Evolutionary conservation across 2,888 invertebrate genomes (phyloP).

Genomic region (Thymelicus acteon): DNA sequence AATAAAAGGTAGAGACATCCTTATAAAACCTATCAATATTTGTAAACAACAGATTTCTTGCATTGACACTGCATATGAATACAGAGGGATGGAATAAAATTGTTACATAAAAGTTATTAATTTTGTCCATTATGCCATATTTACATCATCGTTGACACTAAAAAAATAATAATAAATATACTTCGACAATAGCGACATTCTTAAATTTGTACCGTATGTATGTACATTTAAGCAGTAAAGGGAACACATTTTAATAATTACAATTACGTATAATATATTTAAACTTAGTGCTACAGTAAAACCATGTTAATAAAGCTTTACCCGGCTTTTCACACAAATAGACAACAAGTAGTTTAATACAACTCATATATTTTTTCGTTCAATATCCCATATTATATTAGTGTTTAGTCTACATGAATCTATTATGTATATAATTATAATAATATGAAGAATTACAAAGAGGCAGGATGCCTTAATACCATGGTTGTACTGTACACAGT

Average conservation of each 20-base stretch:
- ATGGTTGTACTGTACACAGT: background rate
- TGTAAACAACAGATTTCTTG: slow-evolving; percentile 25
- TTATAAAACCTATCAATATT: background rate
- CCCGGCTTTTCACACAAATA: too few relatives aligned
- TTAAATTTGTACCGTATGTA: slow-evolving; percentile 48
- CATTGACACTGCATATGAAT: slow-evolving; percentile 33
- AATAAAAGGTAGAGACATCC: background rate
- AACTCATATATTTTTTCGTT: background rate
- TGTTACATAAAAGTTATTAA: too few relatives aligned
- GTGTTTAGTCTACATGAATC: too few relatives aligned
- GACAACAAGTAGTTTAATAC: too few relatives aligned
- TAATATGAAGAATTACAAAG: background rate
- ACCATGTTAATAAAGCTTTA: background rate
- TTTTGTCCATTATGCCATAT: too few relatives aligned
- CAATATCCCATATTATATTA: too few relatives aligned
- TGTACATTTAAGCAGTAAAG: slow-evolving; percentile 52
- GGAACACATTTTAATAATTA: slow-evolving; percentile 23
- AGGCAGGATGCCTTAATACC: background rate
- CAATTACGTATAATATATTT: slow-evolving; percentile 19
- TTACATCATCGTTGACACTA: too few relatives aligned
- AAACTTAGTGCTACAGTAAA: background rate
- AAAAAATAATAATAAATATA: background rate
- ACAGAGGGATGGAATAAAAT: background rate
- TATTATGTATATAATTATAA: too few relatives aligned
- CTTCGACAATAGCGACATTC: background rate